Conservation (phyloP, 2,113 vertebrate genomes). For the Chaetodon auriga region DNA sequence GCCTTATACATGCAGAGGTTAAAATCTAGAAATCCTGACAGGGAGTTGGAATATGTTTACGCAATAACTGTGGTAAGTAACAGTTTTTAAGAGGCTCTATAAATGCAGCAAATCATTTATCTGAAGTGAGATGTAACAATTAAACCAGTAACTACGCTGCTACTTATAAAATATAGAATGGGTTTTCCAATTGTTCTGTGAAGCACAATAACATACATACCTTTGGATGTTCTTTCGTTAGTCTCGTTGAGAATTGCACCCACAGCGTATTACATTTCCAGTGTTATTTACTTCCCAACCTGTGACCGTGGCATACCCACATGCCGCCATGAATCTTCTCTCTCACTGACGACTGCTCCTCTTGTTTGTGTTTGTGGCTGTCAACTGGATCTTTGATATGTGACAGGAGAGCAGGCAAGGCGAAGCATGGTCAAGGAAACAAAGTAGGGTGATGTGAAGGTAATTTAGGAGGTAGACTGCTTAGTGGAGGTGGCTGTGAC, state of each 20-base stretch:
- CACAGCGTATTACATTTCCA: neutral
- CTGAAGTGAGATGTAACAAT: constrained; percentile 9
- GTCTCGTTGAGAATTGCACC: neutral
- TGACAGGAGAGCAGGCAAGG: constrained; percentile 51
- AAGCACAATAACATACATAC: neutral
- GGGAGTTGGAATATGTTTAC: neutral
- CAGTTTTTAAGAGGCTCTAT: neutral
- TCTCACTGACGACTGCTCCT: constrained; percentile 29
- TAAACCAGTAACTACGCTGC: neutral
- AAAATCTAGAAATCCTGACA: constrained; percentile 4
- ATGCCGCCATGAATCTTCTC: constrained; percentile 30
- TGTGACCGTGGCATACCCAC: neutral
- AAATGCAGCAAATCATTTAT: neutral
- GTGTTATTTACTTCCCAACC: constrained; percentile 11
- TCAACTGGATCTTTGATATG: constrained; percentile 52
- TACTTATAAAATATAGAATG: neutral
- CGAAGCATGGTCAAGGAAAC: constrained; percentile 45
- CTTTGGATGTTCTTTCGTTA: neutral
- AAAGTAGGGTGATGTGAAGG: constrained; percentile 49
- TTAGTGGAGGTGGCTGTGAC: constrained; percentile 7
- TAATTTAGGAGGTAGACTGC: constrained; percentile 48
- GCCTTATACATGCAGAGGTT: neutral
- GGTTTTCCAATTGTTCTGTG: neutral
- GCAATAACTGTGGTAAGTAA: neutral
- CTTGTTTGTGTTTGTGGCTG: constrained; percentile 56